phyloP scores from a whole-genome alignment of 2,888 invertebrate species.

The Noctuana brunneofusca region DNA sequence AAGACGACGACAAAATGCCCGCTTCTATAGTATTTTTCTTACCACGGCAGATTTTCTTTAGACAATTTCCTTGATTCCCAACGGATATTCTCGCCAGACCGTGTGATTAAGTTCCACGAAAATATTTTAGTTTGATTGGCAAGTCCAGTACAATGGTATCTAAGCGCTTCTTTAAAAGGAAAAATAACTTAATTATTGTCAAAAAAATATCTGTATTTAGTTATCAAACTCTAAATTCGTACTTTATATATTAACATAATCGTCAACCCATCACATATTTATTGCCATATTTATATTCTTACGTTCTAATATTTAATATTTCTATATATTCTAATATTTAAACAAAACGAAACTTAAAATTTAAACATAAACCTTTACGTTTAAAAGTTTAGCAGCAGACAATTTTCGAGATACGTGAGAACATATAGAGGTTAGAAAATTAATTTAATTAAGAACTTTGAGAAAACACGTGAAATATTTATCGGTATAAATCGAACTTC shows the following conservation, averaged over 20 bases:
- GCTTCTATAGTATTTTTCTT: conserved; percentile 26
- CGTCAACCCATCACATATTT: too few relatives aligned
- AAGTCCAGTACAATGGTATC: conserved; percentile 4
- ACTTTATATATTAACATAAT: too few relatives aligned
- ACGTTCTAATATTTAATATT: too few relatives aligned
- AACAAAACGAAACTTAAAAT: background rate
- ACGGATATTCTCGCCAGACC: conserved; percentile 26
- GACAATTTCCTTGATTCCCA: conserved; percentile 31
- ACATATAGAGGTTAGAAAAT: conserved; percentile 6
- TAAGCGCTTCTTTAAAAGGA: conserved; percentile 1
- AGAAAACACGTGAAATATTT: conserved; percentile 23
- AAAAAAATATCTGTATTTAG: too few relatives aligned
- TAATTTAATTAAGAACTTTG: conserved; percentile 33
- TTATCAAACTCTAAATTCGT: too few relatives aligned
- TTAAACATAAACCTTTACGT: background rate
- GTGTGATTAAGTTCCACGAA: conserved; percentile 28
- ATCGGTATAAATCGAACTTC: conserved; percentile 14
- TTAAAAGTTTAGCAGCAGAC: background rate
- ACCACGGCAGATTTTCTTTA: conserved; percentile 27
- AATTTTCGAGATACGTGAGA: background rate
- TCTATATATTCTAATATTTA: too few relatives aligned
- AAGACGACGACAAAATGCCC: conserved; percentile 18
- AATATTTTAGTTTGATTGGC: conserved; percentile 29
- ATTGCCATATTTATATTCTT: too few relatives aligned
- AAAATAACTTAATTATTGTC: background rate